Evolutionary conservation across 2,888 invertebrate species (phyloP).

Genomic region (Amphipyra tragopoginis): DNA sequence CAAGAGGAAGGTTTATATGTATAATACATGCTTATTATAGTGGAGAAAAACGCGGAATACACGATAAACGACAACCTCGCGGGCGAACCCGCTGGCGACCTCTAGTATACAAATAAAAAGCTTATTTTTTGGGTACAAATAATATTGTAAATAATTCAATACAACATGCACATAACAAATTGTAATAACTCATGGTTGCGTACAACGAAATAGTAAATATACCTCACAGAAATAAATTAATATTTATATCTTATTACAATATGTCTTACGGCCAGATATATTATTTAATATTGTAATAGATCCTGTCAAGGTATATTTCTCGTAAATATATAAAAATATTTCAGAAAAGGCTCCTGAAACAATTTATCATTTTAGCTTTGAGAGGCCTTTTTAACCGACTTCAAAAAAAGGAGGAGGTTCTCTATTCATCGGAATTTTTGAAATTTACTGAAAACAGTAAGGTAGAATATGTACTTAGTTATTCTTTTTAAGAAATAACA

Average conservation of each 20-base stretch:
- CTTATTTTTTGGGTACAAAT: conserved; percentile 20
- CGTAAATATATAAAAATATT: not conserved
- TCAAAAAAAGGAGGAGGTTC: too few species aligned
- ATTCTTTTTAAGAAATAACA: too few species aligned
- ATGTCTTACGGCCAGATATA: conserved; percentile 30
- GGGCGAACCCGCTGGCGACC: too few species aligned
- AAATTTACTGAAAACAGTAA: too few species aligned
- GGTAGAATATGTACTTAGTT: too few species aligned
- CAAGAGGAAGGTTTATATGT: too few species aligned
- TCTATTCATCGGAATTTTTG: too few species aligned
- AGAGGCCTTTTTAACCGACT: too few species aligned
- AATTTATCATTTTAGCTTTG: too few species aligned
- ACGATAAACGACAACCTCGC: too few species aligned
- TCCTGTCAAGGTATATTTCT: not conserved
- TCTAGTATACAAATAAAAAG: conserved; percentile 5
- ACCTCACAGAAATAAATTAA: conserved; percentile 52
- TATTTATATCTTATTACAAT: conserved; percentile 59
- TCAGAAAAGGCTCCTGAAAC: not conserved
- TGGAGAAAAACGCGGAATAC: too few species aligned
- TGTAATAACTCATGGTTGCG: conserved; percentile 58
- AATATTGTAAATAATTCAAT: conserved; percentile 65
- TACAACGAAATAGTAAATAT: conserved; percentile 46
- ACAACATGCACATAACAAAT: conserved; percentile 68
- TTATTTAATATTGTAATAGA: conserved; percentile 17
- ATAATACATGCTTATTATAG: too few species aligned